A percentile compares a stretch with the other conserved stretches of the same genome.
These are phyloP conservation scores for Drosophila insularis DNA, from an alignment of 1,140 invertebrate species.

Conservation along the genomic window DNA sequence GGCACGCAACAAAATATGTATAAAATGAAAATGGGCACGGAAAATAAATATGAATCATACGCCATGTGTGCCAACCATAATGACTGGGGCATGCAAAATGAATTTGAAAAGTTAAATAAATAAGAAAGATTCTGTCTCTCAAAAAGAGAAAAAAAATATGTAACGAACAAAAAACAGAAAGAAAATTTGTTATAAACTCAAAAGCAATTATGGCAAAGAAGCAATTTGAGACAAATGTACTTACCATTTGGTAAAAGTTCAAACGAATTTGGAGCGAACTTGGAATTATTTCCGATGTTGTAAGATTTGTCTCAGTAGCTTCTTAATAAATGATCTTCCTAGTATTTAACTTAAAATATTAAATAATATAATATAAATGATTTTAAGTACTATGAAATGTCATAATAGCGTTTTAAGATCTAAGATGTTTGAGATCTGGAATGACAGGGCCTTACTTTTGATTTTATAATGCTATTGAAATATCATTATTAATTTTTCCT, in stretches of 20 bases:
- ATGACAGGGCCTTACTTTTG: too few relatives aligned
- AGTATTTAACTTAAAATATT: too few relatives aligned
- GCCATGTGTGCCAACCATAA: constrained; percentile 65
- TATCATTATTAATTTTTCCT: too few relatives aligned
- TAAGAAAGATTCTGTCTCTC: not conserved
- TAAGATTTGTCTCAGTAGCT: too few relatives aligned
- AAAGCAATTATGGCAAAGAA: not conserved
- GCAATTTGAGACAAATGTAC: not conserved
- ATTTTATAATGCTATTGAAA: too few relatives aligned
- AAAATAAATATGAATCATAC: constrained; percentile 75
- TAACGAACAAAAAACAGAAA: not conserved
- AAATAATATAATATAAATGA: too few relatives aligned
- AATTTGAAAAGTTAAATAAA: constrained; percentile 27
- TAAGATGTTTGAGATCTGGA: too few relatives aligned
- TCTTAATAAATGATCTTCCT: too few relatives aligned
- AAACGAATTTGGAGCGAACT: not conserved
- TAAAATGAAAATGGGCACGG: constrained; percentile 64
- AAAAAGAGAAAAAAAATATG: not conserved
- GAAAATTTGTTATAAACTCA: not conserved
- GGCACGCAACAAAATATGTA: constrained; percentile 11
- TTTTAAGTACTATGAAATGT: too few relatives aligned
- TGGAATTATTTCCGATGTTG: not conserved
- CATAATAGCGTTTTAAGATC: too few relatives aligned
- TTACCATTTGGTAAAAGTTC: not conserved
- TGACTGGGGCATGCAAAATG: constrained; percentile 24